Evolutionary conservation across 2,888 invertebrate genomes (phyloP), one percentile per base, ranked within the genome.

Genomic region (Noctua janthe): DNA sequence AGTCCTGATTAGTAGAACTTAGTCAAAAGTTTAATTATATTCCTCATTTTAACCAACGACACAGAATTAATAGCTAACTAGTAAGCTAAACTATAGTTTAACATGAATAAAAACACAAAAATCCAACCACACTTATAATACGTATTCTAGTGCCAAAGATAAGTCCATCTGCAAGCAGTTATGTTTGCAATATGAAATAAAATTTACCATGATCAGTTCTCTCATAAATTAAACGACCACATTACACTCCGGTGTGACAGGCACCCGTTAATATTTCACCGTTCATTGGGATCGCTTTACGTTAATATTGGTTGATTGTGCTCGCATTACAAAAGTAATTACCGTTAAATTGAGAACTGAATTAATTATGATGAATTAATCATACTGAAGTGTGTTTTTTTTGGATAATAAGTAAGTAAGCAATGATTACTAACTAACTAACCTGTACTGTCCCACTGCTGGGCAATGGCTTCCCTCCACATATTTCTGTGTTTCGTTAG

Each of bases 261-360:
- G 17, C 82, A 71, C 86, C 74, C 84, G 67, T 88, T 89, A 88
- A 91, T 89, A 90, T 92, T 91, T 90, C 92, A 94, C 92, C 92
- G 92, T 94, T 94, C 94, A 95, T 96, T 95, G 95, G 94, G 91
- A 84, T 83, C 78, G 71, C 74, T 90, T 82, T 59, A 70, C 74
- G 23, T 76, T 85, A 80, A 88, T 88, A 88, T 86, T 67, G 73
- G 75, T 59, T 71, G 73, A 86, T 86, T 88, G 86, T 59, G 35
- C 47, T 85, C 62, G 43, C 73, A 76, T 71, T 77, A 78, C 73
- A 81, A 75, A 85, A 73, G 72, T 78, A 77, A 88, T 88, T 78
- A 76, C n/a, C 39, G 29, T 62, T 35, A 73, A 62, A 73, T 75
- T 88, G 72, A 62, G 39, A 74, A 51, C 56, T 35, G 23, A 64